Evolutionary conservation across 1,140 invertebrate species (phyloP), one percentile per base, ranked within the genome.

Genomic region (Pseudachorutes palmiensis): DNA sequence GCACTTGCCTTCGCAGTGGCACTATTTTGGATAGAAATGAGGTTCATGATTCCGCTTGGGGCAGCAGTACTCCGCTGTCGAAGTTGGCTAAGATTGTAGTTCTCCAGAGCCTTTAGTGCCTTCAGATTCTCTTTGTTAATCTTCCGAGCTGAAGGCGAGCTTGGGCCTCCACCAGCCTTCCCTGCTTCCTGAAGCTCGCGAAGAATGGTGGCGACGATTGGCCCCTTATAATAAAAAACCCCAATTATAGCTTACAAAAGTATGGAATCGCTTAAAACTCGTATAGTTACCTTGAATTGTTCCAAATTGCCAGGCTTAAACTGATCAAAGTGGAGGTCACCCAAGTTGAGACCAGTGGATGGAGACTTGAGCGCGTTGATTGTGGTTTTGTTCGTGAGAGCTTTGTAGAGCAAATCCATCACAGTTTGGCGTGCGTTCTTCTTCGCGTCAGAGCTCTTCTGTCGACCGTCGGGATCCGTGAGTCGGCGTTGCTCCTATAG

Each of bases 341-440:
- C 24, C 51, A 55, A 55, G 24, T 55, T 9, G 24, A 55, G 51
- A 26, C 51, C 24, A 14, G 51, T 55, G 9, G 12, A 12, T 5
- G 51, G 51, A 26, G 51, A 55, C 24, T 55, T 55, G 9, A 55
- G 9, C 5, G 51, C 24, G 5, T 14, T 19, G 51, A 3, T 55
- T 22, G 51, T 55, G 9, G 51, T 14, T 55, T 55, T 9, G 51
- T 55, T 55, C 5, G 51, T 55, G 51, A 55, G 51, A 22, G 51
- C 51, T 5, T 55, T 9, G 51, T 55, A 55, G 12, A 55, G 51
- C 51, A 55, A 26, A 55, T 55, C 51, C 51, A 55, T 55, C 12
- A 55, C 51, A 26, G 9, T 45, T 55, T 55, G 51, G 14, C 51
- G 9, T 45, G 36, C 51, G 9, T 55, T 24, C 3, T 22, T 55